Conservation (phyloP, 1,140 invertebrate genomes). For the Drosophila biarmipes region DNA sequence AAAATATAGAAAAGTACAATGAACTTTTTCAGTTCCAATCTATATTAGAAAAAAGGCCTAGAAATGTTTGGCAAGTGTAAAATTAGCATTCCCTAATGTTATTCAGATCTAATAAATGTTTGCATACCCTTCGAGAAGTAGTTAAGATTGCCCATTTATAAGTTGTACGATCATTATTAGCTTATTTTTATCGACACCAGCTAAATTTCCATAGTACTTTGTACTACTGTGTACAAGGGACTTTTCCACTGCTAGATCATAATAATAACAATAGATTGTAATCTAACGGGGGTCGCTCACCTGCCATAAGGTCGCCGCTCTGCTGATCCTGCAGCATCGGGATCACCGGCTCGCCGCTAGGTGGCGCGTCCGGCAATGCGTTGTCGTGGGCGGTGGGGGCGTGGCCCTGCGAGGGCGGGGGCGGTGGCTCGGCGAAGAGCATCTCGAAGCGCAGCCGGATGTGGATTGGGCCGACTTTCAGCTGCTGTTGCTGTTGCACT, state of each 20-base stretch:
- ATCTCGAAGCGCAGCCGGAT: conserved; percentile 65
- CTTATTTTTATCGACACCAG: too few species aligned
- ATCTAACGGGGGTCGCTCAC: background rate
- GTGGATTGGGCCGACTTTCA: conserved; percentile 62
- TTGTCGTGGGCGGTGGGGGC: conserved; percentile 11
- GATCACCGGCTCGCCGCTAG: conserved; percentile 29
- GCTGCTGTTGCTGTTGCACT: conserved; percentile 83
- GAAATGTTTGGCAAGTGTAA: too few species aligned
- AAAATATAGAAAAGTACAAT: too few species aligned
- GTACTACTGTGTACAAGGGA: too few species aligned
- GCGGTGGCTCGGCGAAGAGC: conserved; percentile 68
- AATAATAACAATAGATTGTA: background rate
- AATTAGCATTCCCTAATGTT: too few species aligned
- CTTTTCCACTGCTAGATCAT: background rate
- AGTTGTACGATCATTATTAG: too few species aligned
- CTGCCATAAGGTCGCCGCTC: conserved; percentile 59
- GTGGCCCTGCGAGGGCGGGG: conserved; percentile 36
- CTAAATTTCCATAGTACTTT: too few species aligned
- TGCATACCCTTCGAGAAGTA: too few species aligned
- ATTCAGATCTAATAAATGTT: too few species aligned
- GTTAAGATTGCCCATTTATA: too few species aligned
- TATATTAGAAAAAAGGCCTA: too few species aligned
- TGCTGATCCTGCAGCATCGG: conserved; percentile 62
- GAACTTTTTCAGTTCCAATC: too few species aligned
- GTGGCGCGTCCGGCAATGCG: conserved; percentile 5